These are phyloP conservation scores for Hydrocynus forskahlii DNA, from an alignment of 2,797 vertebrate species.

Conservation along the genomic window DNA sequence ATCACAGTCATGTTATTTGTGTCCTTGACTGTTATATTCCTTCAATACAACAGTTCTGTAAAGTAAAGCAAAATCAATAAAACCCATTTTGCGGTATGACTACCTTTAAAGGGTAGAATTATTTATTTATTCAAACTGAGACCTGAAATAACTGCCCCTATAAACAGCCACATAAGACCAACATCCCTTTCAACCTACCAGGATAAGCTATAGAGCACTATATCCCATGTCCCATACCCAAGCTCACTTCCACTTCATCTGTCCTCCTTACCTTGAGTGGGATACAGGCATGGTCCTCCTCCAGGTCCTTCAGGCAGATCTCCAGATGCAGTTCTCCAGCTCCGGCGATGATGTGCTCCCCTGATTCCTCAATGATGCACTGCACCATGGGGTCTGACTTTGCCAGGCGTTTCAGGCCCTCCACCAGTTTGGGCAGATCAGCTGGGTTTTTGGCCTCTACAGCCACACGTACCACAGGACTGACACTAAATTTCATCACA, in stretches of 20 bases:
- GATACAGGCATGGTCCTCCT: conserved; percentile 84
- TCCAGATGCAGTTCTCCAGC: conserved; percentile 94
- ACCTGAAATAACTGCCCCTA: no score
- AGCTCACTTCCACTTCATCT: neutral
- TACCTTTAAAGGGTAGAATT: no score
- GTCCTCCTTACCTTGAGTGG: neutral
- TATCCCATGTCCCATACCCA: no score
- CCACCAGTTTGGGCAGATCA: conserved; percentile 93
- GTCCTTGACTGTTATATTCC: no score
- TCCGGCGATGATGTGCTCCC: conserved; percentile 92
- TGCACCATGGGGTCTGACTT: conserved; percentile 98
- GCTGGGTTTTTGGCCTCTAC: conserved; percentile 94
- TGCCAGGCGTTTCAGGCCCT: conserved; percentile 91
- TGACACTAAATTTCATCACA: conserved; percentile 97
- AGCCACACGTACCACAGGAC: conserved; percentile 92
- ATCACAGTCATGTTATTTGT: no score
- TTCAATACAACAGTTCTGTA: no score
- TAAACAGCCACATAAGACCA: no score
- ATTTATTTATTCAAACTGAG: no score
- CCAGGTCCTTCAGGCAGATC: conserved; percentile 95
- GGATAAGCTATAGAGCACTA: neutral
- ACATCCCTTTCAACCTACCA: neutral
- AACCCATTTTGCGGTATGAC: no score
- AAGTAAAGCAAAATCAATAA: no score
- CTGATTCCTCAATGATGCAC: conserved; percentile 97